Conservation (phyloP, 2,113 vertebrate species). For the Apeltes quadracus region DNA sequence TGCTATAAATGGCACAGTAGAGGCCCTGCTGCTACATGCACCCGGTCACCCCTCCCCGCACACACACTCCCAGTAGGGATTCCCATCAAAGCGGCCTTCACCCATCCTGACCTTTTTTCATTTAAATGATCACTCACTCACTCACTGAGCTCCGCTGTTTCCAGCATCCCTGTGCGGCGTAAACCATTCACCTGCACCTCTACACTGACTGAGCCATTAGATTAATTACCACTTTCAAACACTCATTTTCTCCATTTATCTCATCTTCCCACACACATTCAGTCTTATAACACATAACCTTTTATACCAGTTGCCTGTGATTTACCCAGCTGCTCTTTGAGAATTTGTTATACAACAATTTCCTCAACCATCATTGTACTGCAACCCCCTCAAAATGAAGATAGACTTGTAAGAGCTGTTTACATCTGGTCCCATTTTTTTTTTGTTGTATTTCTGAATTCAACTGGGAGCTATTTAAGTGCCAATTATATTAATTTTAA, state of each 20-base stretch:
- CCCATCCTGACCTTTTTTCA: slow-evolving; percentile 65
- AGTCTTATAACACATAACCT: background rate
- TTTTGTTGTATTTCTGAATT: too few relatives aligned
- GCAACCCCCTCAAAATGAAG: background rate
- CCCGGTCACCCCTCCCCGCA: slow-evolving; percentile 12
- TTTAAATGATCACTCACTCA: slow-evolving; percentile 45
- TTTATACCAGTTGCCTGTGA: background rate
- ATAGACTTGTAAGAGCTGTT: too few relatives aligned
- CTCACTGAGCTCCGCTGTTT: slow-evolving; percentile 32
- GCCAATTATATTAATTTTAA: too few relatives aligned
- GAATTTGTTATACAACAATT: background rate
- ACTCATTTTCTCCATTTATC: background rate
- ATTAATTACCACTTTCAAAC: background rate
- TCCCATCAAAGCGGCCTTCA: slow-evolving; percentile 70
- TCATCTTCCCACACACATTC: background rate
- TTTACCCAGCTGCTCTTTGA: slow-evolving; percentile 6
- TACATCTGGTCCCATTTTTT: too few relatives aligned
- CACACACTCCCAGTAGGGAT: slow-evolving; percentile 46
- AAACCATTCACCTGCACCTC: slow-evolving; percentile 27
- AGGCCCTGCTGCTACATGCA: slow-evolving; percentile 18
- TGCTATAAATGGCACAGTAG: slow-evolving; percentile 68
- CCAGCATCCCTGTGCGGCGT: slow-evolving; percentile 13
- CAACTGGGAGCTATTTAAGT: too few relatives aligned
- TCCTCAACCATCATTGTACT: background rate
- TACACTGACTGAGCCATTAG: background rate